Conservation (phyloP, 2,797 vertebrate genomes). For the Euthynnus affinis region DNA sequence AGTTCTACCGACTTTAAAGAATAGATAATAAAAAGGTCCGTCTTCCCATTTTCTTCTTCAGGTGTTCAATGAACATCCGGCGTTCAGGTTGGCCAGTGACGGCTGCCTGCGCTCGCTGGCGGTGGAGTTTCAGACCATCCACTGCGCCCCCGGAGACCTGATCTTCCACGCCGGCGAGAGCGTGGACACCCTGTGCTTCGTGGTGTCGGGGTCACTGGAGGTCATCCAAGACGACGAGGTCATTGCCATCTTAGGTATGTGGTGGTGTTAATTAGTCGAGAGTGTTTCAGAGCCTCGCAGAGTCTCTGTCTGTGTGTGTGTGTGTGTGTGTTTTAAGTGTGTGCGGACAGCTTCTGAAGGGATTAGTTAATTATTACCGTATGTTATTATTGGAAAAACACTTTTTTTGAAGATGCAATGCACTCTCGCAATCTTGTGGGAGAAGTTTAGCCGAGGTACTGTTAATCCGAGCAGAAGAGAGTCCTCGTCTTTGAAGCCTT, state of each 20-base stretch:
- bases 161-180: constrained; percentile 97
- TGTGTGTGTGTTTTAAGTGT: too few relatives aligned
- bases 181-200: constrained; percentile 96
- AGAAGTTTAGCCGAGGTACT: too few relatives aligned
- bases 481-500: too few relatives aligned
- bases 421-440: too few relatives aligned
- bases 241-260: constrained; percentile 93
- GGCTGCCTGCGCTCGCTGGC: constrained; percentile 95
- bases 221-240: constrained; percentile 99
- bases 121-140: constrained; percentile 95
- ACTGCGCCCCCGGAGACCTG: constrained; percentile 96
- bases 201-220: constrained; percentile 96
- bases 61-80: constrained; percentile 97
- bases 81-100: constrained; percentile 95
- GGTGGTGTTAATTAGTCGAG: not conserved
- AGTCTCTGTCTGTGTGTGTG: too few relatives aligned
- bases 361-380: too few relatives aligned
- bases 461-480: too few relatives aligned
- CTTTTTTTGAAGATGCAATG: too few relatives aligned
- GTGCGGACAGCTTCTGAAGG: too few relatives aligned
- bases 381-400: too few relatives aligned
- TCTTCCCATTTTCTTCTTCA: not conserved
- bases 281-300: too few relatives aligned
- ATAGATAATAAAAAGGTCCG: not conserved
- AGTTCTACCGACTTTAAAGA: too few relatives aligned